Evolutionary conservation across 1,140 invertebrate species (phyloP).

Genomic region (Armadillidium nasatum): DNA sequence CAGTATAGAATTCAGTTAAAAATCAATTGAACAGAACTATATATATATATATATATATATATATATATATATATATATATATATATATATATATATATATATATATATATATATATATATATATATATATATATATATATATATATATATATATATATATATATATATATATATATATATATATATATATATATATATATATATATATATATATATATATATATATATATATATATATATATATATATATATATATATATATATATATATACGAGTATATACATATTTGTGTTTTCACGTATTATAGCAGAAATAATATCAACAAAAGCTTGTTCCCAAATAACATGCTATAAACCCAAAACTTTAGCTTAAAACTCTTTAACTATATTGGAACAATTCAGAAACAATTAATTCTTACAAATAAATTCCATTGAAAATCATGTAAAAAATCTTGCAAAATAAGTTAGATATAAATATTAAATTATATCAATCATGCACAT

Average conservation of each 20-base stretch:
- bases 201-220: not conserved
- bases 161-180: slow-evolving; percentile 12
- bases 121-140: not conserved
- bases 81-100: no score
- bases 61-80: not conserved
- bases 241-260: not conserved
- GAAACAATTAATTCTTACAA: no score
- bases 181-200: slow-evolving; percentile 14
- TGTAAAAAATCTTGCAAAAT: no score
- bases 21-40: not conserved
- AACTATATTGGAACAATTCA: no score
- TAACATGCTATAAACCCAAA: no score
- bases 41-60: slow-evolving; percentile 15
- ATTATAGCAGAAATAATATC: no score
- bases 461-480: no score
- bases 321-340: no score
- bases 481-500: no score
- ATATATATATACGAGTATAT: not conserved
- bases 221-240: not conserved
- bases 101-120: no score
- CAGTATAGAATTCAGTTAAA: not conserved
- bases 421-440: no score
- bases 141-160: slow-evolving; percentile 1
- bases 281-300: not conserved
- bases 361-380: no score